Evolutionary conservation across 2,888 invertebrate genomes (phyloP), one percentile per base, ranked within the genome.

Genomic region (Diadromus collaris): DNA sequence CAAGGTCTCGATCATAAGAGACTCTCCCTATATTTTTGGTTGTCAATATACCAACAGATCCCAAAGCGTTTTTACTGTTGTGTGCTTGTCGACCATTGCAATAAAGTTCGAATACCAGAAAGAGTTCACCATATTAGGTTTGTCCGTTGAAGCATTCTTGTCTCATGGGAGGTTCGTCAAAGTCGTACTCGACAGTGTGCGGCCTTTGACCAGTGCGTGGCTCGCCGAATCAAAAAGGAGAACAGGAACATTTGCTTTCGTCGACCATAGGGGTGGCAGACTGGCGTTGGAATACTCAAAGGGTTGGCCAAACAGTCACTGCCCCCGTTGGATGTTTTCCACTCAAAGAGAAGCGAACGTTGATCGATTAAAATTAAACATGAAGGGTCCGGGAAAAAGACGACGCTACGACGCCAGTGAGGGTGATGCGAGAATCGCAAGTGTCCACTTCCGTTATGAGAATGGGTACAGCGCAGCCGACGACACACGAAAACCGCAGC

Each of bases 121-220:
- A 48, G 56, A 38, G 44, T 73, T 34, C 72, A 54, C 72, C 63
- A 77, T 77, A 46, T 77, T 77, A 56, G 65, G 70, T 76, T 51
- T 71, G 21, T 41, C 38, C n/a, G 51, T 24, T 44, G 38, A 41
- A 61, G 61, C 51, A 61, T 68, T 32, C 58, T 32, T 32, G 34
- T 73, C 73, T 68, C 46, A 5, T 19, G 77, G 68, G 72, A 29
- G 29, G 27, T 67, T 51, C 51, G 60, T 32, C 67, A 34, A 44
- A 63, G 27, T 46, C 54, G 41, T 54, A 67, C 32, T 67, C 71
- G 38, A 61, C 60, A 51, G 67, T 77, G 64, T 67, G 76, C 16
- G 41, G 27, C 75, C 64, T 48, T 75, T 75, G 58, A 69, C 75
- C 75, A 63, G 44, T 64, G 32, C 56, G 56, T 63, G 44, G 63